phyloP scores from a whole-genome alignment of 2,888 invertebrate species.

The Erpobdella octoculata region DNA sequence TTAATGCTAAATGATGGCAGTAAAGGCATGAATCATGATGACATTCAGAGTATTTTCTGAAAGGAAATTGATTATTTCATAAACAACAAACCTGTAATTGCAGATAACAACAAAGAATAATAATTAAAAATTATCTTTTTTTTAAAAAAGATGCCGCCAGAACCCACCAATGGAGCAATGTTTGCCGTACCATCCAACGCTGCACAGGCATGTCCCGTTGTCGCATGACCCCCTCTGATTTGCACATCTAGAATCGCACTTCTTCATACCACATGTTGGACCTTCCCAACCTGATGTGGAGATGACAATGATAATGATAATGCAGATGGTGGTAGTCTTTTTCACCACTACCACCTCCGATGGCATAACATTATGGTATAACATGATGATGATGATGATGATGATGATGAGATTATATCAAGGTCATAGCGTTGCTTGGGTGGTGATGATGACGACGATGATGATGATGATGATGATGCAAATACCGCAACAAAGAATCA shows the following conservation, averaged over 20 bases:
- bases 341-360: too few species aligned
- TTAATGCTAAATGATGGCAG: not conserved
- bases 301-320: conserved; percentile 3
- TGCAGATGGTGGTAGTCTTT: not conserved
- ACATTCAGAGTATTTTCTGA: not conserved
- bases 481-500: not conserved
- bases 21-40: not conserved
- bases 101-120: too few species aligned
- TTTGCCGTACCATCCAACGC: conserved; percentile 95
- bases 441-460: not conserved
- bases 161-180: conserved; percentile 87
- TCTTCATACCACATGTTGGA: conserved; percentile 77
- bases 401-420: not conserved
- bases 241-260: conserved; percentile 74
- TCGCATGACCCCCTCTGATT: conserved; percentile 87
- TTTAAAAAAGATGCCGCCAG: too few species aligned
- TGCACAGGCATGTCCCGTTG: conserved; percentile 92
- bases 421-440: too few species aligned
- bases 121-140: too few species aligned
- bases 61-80: not conserved
- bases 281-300: conserved; percentile 72
- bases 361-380: too few species aligned
- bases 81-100: too few species aligned
- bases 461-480: not conserved
- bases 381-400: conserved; percentile 4